Evolutionary conservation across 1,140 invertebrate genomes (phyloP).

Genomic region (Bombus affinis): DNA sequence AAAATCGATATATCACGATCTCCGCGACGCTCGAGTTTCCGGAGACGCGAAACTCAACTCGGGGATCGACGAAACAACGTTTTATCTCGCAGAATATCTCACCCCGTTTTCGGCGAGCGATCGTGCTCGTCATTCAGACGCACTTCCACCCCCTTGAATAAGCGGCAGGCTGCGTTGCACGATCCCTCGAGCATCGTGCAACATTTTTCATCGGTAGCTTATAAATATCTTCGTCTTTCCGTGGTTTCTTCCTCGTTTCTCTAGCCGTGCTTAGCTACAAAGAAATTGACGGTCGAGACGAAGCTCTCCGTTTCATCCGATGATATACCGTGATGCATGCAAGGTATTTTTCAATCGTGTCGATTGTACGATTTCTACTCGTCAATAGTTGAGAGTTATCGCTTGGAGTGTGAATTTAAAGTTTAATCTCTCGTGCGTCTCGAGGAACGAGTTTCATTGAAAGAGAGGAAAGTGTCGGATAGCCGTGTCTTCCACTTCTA

Average conservation of each 20-base stretch:
- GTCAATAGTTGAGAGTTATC: background rate
- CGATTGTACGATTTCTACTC: background rate
- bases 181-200: slow-evolving; percentile 33
- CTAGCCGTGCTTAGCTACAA: too few relatives aligned
- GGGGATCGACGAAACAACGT: slow-evolving; percentile 30
- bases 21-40: background rate
- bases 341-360: background rate
- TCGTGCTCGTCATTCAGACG: slow-evolving; percentile 24
- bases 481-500: background rate
- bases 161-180: background rate
- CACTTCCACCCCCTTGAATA: background rate
- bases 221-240: slow-evolving; percentile 49
- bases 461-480: background rate
- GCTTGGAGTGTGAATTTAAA: background rate
- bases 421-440: background rate
- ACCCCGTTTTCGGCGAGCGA: slow-evolving; percentile 22
- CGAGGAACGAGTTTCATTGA: background rate
- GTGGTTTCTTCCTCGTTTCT: too few relatives aligned
- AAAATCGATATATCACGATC: slow-evolving; percentile 33
- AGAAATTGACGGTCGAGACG: background rate
- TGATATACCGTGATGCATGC: background rate
- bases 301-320: background rate
- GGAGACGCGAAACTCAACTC: background rate
- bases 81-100: slow-evolving; percentile 21
- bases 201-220: slow-evolving; percentile 54